Evolutionary conservation across 1,140 invertebrate species (phyloP).

Genomic region (Halictus rubicundus): DNA sequence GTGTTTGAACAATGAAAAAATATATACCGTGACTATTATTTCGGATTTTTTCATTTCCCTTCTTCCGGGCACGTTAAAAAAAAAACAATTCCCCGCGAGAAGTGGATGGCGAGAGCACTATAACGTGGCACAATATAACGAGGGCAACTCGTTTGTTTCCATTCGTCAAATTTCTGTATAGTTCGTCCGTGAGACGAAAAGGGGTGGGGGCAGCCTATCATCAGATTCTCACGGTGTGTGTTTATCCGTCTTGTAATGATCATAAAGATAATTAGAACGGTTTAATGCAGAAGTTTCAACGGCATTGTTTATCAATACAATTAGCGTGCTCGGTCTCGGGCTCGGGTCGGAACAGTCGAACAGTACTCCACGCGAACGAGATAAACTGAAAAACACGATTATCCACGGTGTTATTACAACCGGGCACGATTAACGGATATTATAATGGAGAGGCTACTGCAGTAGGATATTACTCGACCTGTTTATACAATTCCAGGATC

Average conservation of each 20-base stretch:
- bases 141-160: no score
- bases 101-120: no score
- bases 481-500: conserved; percentile 7
- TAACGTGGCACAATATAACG: not conserved
- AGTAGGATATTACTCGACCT: not conserved
- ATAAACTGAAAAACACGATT: not conserved
- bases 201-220: not conserved
- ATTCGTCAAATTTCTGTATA: not conserved
- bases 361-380: not conserved
- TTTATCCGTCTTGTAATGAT: not conserved
- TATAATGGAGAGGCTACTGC: not conserved
- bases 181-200: not conserved
- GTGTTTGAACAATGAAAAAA: not conserved
- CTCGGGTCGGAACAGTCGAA: not conserved
- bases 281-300: not conserved
- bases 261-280: not conserved
- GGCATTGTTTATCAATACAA: no score
- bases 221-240: not conserved
- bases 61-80: not conserved
- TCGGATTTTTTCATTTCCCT: not conserved
- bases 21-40: not conserved
- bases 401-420: not conserved
- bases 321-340: no score
- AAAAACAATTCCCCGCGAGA: not conserved
- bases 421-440: conserved; percentile 6